phyloP scores from a whole-genome alignment of 2,888 invertebrate genomes.

The Cheilosia pagana region DNA sequence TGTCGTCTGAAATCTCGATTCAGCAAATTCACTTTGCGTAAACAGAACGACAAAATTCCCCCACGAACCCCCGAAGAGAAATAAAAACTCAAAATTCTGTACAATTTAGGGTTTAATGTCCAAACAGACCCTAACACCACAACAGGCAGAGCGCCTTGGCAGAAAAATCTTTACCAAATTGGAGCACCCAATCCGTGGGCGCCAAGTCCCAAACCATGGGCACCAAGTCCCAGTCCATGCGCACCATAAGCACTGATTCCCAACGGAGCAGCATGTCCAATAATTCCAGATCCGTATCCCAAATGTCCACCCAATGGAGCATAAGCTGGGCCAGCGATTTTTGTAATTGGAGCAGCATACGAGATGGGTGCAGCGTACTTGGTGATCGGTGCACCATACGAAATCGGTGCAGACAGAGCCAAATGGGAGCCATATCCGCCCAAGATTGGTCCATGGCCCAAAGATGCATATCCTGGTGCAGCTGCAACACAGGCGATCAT shows the following conservation, averaged over 20 bases:
- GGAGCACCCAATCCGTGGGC: conserved; percentile 57
- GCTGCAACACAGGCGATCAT: conserved; percentile 80
- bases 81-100: conserved; percentile 20
- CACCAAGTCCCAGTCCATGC: conserved; percentile 75
- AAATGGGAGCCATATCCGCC: conserved; percentile 65
- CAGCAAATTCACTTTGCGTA: too few relatives aligned
- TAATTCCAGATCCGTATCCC: conserved; percentile 65
- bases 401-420: conserved; percentile 72
- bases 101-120: conserved; percentile 61
- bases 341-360: conserved; percentile 76
- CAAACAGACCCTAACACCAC: conserved; percentile 58
- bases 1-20: too few relatives aligned
- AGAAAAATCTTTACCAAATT: conserved; percentile 50
- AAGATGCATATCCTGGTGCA: conserved; percentile 79
- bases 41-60: too few relatives aligned
- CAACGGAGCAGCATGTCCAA: conserved; percentile 78
- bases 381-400: conserved; percentile 76
- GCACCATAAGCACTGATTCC: conserved; percentile 69
- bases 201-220: conserved; percentile 56
- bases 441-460: conserved; percentile 72
- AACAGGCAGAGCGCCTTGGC: not conserved
- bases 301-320: conserved; percentile 71
- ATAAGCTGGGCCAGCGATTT: conserved; percentile 76
- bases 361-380: conserved; percentile 76
- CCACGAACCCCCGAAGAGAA: not conserved